Percentiles rank a stretch among this genome's conserved stretches.
These are phyloP conservation scores for Burhinus bistriatus DNA, from an alignment of 2,113 vertebrate genomes.

Conservation along the genomic window DNA sequence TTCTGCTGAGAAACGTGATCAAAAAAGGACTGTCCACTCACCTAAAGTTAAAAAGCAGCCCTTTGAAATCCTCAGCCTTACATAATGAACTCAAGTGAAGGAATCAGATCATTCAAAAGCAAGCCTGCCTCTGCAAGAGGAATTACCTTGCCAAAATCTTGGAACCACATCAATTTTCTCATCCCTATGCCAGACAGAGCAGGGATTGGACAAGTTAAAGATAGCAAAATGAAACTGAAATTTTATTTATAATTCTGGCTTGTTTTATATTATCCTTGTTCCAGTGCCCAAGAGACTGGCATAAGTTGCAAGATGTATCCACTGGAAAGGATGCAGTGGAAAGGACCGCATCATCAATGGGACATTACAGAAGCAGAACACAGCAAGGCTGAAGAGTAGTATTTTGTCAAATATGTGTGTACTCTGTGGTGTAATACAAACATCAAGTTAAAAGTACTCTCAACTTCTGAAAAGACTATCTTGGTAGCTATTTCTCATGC, in stretches of 20 bases:
- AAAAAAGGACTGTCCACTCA: not conserved
- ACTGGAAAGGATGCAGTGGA: not conserved
- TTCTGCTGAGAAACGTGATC: not conserved
- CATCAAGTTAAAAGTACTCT: not conserved
- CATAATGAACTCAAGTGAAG: not conserved
- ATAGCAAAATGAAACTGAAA: not conserved
- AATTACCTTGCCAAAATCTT: not conserved
- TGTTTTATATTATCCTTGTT: not conserved
- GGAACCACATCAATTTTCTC: not conserved
- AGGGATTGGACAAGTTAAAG: not conserved
- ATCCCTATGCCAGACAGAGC: not conserved
- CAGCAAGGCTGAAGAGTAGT: not conserved
- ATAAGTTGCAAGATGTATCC: not conserved
- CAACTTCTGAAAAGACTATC: not conserved
- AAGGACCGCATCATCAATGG: not conserved
- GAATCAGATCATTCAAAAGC: not conserved
- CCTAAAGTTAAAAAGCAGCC: not conserved
- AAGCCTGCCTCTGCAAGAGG: not conserved
- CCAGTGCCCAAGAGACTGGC: not conserved
- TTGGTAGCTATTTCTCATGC: not conserved
- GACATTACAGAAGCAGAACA: not conserved
- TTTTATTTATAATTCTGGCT: not conserved
- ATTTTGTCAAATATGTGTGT: rapidly evolving
- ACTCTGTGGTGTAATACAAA: not conserved
- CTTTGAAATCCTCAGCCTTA: not conserved